Evolutionary conservation across 2,888 invertebrate genomes (phyloP).

Genomic region (Mamestra brassicae): DNA sequence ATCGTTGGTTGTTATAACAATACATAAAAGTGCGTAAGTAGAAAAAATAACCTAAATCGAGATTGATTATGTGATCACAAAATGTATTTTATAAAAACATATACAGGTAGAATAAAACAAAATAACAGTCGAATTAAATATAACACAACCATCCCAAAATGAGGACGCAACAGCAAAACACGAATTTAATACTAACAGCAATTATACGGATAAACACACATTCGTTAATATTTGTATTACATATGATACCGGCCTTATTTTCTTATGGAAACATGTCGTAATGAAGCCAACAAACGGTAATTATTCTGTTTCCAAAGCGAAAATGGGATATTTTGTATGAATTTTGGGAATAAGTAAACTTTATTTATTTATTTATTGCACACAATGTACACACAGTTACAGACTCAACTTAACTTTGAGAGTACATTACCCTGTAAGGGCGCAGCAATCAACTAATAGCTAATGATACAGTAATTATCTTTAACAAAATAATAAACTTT

Average conservation of each 20-base stretch:
- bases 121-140: conserved; percentile 3
- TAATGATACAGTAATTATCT: no score
- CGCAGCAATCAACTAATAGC: no score
- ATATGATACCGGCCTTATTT: conserved; percentile 29
- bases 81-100: background rate
- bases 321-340: background rate
- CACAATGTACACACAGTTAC: no score
- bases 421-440: no score
- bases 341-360: background rate
- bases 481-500: no score
- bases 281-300: conserved; percentile 35
- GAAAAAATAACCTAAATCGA: background rate
- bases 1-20: background rate
- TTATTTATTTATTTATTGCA: no score
- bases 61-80: background rate
- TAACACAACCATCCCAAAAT: conserved; percentile 2
- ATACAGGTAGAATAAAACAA: background rate
- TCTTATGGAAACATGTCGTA: conserved; percentile 27
- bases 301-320: conserved; percentile 34
- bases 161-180: conserved; percentile 3
- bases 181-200: conserved; percentile 37
- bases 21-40: background rate
- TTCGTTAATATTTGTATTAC: conserved; percentile 21
- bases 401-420: no score
- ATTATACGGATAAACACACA: conserved; percentile 44